Evolutionary conservation across 2,888 invertebrate genomes (phyloP).

Genomic region (Druceiella hillmani): DNA sequence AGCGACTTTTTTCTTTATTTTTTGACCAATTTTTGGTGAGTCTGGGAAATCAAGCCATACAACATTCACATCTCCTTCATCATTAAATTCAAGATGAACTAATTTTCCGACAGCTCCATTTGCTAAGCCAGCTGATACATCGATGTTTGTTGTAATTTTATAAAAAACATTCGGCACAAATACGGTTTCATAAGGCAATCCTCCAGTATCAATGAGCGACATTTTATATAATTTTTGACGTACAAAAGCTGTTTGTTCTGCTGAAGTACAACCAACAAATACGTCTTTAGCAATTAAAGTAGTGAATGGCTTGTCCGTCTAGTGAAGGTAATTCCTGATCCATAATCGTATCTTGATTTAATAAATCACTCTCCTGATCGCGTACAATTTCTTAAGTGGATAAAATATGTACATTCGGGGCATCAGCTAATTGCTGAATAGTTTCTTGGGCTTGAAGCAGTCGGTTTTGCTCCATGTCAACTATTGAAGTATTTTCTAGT

Average conservation of each 20-base stretch:
- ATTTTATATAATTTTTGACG: conserved; percentile 17
- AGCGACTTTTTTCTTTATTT: conserved; percentile 10
- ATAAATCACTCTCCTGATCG: too few species aligned
- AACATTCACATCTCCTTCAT: conserved; percentile 5
- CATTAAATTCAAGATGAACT: conserved; percentile 5
- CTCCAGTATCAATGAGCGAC: conserved; percentile 7
- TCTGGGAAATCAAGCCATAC: conserved; percentile 4
- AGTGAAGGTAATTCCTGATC: too few species aligned
- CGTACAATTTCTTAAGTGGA: too few species aligned
- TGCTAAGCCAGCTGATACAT: conserved; percentile 20
- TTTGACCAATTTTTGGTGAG: conserved; percentile 11
- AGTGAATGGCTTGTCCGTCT: too few species aligned
- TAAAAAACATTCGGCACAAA: conserved; percentile 14
- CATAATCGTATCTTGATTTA: too few species aligned
- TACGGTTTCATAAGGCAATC: conserved; percentile 14
- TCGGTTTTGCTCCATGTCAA: too few species aligned
- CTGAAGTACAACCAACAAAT: too few species aligned
- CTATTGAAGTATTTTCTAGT: too few species aligned
- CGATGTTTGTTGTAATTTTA: conserved; percentile 19
- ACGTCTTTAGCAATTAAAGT: conserved; percentile 8
- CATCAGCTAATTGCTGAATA: too few species aligned
- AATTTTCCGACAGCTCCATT: conserved; percentile 15
- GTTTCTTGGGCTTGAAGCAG: too few species aligned
- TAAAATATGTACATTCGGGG: too few species aligned
- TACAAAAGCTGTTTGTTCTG: conserved; percentile 12